phyloP scores from a whole-genome alignment of 2,797 vertebrate species.

The Salarias fasciatus region DNA sequence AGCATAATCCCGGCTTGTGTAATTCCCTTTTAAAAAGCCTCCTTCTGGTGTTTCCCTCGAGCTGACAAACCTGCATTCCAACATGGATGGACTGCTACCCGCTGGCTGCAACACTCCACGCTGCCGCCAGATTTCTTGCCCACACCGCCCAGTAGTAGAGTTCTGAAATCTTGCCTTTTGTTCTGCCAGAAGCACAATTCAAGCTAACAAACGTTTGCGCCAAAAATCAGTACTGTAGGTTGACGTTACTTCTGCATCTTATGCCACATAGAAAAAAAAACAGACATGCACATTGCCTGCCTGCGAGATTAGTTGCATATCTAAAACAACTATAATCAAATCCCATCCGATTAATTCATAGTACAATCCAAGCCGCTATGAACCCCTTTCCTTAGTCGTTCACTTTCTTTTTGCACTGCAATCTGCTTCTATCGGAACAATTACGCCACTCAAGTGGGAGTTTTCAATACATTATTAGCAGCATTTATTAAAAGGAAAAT shows the following conservation, averaged over 20 bases:
- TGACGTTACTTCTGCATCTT: neutral
- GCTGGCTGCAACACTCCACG: constrained; percentile 20
- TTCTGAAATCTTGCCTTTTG: constrained; percentile 14
- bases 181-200: constrained; percentile 1
- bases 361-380: constrained; percentile 41
- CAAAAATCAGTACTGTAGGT: neutral
- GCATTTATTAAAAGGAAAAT: constrained; percentile 47
- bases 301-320: constrained; percentile 58
- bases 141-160: neutral
- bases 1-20: constrained; percentile 69
- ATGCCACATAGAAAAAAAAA: too few species aligned
- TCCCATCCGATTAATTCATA: constrained; percentile 47
- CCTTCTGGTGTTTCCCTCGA: constrained; percentile 70
- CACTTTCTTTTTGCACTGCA: constrained; percentile 6
- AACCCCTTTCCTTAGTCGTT: constrained; percentile 43
- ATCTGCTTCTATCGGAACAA: constrained; percentile 26
- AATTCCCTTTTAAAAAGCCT: constrained; percentile 74
- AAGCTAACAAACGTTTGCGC: neutral
- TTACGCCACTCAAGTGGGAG: constrained; percentile 39
- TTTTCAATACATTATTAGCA: constrained; percentile 35
- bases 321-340: constrained; percentile 63
- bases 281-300: neutral
- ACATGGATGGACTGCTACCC: constrained; percentile 3
- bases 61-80: constrained; percentile 44
- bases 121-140: constrained; percentile 17